Conservation (phyloP, 64 coral and sea anemone genomes). For the Dendrophyllia cribrosa region DNA sequence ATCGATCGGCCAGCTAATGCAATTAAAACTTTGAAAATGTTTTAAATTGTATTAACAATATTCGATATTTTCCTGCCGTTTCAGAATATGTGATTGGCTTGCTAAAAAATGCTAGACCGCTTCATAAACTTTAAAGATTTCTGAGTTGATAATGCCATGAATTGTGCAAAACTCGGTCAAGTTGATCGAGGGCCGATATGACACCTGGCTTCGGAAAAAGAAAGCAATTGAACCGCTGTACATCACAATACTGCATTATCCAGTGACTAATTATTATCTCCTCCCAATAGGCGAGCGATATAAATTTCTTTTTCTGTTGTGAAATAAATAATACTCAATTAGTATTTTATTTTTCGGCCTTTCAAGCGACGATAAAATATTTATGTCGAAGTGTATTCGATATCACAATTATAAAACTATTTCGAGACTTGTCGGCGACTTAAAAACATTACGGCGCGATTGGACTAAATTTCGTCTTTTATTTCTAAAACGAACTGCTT, state of each 20-base stretch:
- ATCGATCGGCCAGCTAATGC: background rate
- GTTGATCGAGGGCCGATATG: background rate
- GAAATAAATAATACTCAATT: slow-evolving; percentile 87
- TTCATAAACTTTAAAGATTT: slow-evolving; percentile 18
- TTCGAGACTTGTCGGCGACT: slow-evolving; percentile 35
- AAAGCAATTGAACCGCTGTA: slow-evolving; percentile 46
- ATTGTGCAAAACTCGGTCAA: background rate
- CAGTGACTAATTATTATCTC: slow-evolving; percentile 54
- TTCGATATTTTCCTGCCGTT: background rate
- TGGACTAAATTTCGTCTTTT: background rate
- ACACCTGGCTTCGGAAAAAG: slow-evolving; percentile 63
- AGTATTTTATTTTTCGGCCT: slow-evolving; percentile 89
- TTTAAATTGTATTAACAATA: slow-evolving; percentile 16
- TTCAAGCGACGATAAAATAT: slow-evolving; percentile 91
- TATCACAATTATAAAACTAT: slow-evolving; percentile 82
- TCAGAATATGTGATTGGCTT: background rate
- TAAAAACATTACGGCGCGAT: background rate
- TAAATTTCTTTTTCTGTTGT: slow-evolving; percentile 64
- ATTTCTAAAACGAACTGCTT: background rate
- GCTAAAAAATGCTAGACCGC: background rate
- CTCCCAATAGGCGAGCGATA: slow-evolving; percentile 40
- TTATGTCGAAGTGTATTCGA: slow-evolving; percentile 62
- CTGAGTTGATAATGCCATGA: background rate
- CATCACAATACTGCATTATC: slow-evolving; percentile 59
- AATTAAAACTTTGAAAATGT: slow-evolving; percentile 39